Conservation (phyloP, 2,797 vertebrate genomes). For the Rhadinocentrus ornatus region DNA sequence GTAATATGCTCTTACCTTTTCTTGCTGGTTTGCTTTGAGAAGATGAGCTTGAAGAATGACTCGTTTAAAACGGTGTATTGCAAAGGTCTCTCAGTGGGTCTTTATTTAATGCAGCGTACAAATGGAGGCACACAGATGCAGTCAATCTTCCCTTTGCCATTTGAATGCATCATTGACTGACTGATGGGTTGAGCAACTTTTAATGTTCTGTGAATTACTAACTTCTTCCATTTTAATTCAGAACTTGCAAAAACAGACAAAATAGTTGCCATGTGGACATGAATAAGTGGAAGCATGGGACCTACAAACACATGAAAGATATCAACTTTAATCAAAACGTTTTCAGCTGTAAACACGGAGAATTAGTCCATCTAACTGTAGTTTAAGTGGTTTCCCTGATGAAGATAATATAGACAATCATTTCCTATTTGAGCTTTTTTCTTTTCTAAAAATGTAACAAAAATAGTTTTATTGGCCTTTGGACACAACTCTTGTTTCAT, state of each 20-base stretch:
- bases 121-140: constrained; percentile 12
- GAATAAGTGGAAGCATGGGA: not conserved
- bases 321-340: not conserved
- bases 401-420: not conserved
- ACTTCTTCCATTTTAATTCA: constrained; percentile 21
- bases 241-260: constrained; percentile 1
- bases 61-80: constrained; percentile 15
- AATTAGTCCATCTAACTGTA: constrained; percentile 13
- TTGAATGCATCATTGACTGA: constrained; percentile 29
- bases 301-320: constrained; percentile 5
- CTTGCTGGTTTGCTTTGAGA: not conserved
- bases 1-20: not conserved
- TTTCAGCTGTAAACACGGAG: constrained; percentile 7
- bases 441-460: not conserved
- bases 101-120: constrained; percentile 4
- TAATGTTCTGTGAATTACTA: constrained; percentile 57
- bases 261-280: not conserved
- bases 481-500: not conserved
- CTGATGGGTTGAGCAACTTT: constrained; percentile 43
- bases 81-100: constrained; percentile 30
- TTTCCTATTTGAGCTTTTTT: not conserved
- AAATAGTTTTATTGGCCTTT: not conserved
- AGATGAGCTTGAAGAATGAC: constrained; percentile 21
- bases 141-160: constrained; percentile 3
- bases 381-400: constrained; percentile 24